These are phyloP conservation scores for Peromyscus maniculatus DNA, from an alignment of 2,113 vertebrate species.

Conservation along the genomic window DNA sequence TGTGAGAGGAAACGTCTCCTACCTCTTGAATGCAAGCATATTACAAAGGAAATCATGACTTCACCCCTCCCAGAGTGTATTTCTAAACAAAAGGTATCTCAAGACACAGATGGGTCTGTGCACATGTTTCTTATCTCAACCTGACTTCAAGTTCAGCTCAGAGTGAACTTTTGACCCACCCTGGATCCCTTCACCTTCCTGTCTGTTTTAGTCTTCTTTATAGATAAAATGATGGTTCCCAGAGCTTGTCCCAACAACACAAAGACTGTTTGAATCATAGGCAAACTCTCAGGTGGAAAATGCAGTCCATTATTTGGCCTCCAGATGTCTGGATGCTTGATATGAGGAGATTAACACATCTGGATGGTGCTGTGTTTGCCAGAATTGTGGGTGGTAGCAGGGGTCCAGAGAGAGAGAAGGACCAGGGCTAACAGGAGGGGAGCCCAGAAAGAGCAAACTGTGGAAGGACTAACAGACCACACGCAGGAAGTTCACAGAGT, in stretches of 20 bases:
- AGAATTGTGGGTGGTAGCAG: conserved; percentile 21
- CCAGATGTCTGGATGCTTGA: conserved; percentile 59
- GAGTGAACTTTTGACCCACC: conserved; percentile 35
- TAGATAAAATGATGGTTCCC: conserved; percentile 49
- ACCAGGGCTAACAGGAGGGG: background rate
- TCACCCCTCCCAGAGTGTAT: conserved; percentile 51
- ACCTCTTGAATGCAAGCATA: conserved; percentile 41
- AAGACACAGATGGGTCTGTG: conserved; percentile 16
- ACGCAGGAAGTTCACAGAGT: background rate
- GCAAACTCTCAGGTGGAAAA: conserved; percentile 42
- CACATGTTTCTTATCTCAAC: conserved; percentile 67
- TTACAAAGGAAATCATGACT: conserved; percentile 41
- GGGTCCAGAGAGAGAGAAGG: conserved; percentile 21
- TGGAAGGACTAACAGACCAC: background rate
- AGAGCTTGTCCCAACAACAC: conserved; percentile 46
- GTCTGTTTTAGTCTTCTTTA: conserved; percentile 60
- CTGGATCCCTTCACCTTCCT: conserved; percentile 19
- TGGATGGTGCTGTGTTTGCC: background rate
- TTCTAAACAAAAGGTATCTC: conserved; percentile 64
- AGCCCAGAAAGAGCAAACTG: background rate
- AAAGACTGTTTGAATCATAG: conserved; percentile 41
- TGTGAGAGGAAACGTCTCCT: conserved; percentile 67
- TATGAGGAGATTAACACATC: background rate
- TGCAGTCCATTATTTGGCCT: conserved; percentile 13
- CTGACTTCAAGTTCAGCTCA: conserved; percentile 45